Percentiles rank a stretch among this genome's conserved stretches.
Conservation (phyloP, 2,888 invertebrate species). For the Cheilosia impressa region DNA sequence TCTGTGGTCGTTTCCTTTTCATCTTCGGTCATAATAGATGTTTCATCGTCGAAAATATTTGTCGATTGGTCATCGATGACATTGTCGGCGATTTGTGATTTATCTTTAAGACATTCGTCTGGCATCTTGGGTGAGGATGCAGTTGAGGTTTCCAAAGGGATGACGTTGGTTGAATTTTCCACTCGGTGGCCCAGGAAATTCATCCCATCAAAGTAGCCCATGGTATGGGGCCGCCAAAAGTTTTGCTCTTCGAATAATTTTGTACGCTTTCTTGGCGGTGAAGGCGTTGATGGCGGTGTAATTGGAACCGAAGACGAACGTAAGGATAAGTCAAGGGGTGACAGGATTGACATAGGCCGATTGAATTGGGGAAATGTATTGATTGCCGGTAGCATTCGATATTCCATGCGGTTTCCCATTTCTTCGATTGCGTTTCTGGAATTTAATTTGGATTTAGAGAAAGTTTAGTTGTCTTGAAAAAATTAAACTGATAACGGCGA, state of each 20-base stretch:
- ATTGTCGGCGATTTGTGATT: slow-evolving; percentile 61
- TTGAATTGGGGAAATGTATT: slow-evolving; percentile 83
- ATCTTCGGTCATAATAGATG: slow-evolving; percentile 83
- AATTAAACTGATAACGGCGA: no score
- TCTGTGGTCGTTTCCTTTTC: slow-evolving; percentile 80
- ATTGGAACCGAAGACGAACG: slow-evolving; percentile 82
- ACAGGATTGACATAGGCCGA: slow-evolving; percentile 79
- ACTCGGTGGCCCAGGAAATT: slow-evolving; percentile 46
- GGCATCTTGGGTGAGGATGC: slow-evolving; percentile 36
- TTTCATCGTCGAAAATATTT: slow-evolving; percentile 80
- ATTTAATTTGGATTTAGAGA: background rate
- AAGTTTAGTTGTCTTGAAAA: background rate
- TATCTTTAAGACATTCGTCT: slow-evolving; percentile 78
- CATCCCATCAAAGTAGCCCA: slow-evolving; percentile 74
- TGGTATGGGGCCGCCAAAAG: slow-evolving; percentile 81
- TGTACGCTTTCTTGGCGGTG: slow-evolving; percentile 82
- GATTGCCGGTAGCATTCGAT: slow-evolving; percentile 81
- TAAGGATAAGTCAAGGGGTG: slow-evolving; percentile 83
- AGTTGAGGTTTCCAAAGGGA: slow-evolving; percentile 20
- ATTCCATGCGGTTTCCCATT: slow-evolving; percentile 79
- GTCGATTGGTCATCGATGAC: slow-evolving; percentile 64
- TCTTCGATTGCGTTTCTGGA: slow-evolving; percentile 18
- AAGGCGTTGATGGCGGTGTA: slow-evolving; percentile 83
- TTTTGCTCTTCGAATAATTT: slow-evolving; percentile 80
- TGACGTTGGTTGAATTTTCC: slow-evolving; percentile 43